Evolutionary conservation across 2,888 invertebrate genomes (phyloP).

Genomic region (Plusia festucae): DNA sequence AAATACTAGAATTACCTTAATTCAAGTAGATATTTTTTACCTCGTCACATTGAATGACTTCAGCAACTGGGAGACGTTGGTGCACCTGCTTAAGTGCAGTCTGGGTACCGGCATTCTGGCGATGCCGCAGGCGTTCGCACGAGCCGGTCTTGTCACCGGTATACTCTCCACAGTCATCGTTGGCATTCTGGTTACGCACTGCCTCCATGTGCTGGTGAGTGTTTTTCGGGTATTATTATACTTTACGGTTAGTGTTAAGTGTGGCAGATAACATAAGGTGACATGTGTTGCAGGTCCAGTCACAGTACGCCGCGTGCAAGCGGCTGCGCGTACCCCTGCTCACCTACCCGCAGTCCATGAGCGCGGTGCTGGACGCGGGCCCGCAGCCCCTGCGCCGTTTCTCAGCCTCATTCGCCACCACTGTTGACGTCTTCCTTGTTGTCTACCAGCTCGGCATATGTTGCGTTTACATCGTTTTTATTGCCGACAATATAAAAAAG

Average conservation of each 20-base stretch:
- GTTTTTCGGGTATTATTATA: too few species aligned
- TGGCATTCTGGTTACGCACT: slow-evolving; percentile 95
- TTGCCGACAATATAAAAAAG: slow-evolving; percentile 94
- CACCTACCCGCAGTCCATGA: slow-evolving; percentile 96
- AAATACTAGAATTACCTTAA: too few species aligned
- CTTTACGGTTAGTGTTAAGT: not conserved
- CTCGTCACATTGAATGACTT: slow-evolving; percentile 41
- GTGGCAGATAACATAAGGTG: not conserved
- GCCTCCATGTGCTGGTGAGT: slow-evolving; percentile 94
- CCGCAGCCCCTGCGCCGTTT: slow-evolving; percentile 91
- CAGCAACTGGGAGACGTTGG: slow-evolving; percentile 94
- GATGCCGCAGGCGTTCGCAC: slow-evolving; percentile 97
- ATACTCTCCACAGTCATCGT: slow-evolving; percentile 93
- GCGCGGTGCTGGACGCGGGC: slow-evolving; percentile 93
- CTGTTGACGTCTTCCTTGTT: slow-evolving; percentile 92
- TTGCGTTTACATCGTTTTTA: slow-evolving; percentile 98
- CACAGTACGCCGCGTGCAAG: slow-evolving; percentile 90
- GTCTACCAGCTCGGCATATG: slow-evolving; percentile 98
- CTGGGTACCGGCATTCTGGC: slow-evolving; percentile 98
- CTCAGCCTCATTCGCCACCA: slow-evolving; percentile 89
- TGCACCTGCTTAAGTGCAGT: slow-evolving; percentile 96
- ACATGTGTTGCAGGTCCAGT: slow-evolving; percentile 74
- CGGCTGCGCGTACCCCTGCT: slow-evolving; percentile 92
- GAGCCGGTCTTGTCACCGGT: slow-evolving; percentile 95
- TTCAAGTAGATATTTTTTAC: not conserved